Evolutionary conservation across 2,797 vertebrate genomes (phyloP), one percentile per base, ranked within the genome.

Genomic region (Rhinoraja longicauda): DNA sequence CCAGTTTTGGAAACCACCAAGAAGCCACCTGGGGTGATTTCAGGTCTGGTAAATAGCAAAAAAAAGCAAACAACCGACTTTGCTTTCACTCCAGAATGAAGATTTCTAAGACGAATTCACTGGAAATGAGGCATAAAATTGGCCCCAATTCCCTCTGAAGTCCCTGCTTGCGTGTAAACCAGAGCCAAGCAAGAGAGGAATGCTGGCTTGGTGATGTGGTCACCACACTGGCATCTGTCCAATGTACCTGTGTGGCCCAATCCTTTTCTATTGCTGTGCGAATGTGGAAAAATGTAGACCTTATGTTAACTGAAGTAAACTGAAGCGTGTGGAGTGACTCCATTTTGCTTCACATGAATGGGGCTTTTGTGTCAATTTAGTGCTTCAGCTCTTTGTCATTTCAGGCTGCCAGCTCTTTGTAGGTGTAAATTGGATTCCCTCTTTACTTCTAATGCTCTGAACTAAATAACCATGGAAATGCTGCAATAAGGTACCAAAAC

Each of bases 351-450:
- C 26, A 73, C 26, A 92, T 75, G 90, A 92, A 92, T 92, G 72
- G 70, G 24, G 39, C 90, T 92, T 92, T 92, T 75, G 72, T 92
- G 67, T 73, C 90, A 29, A 36, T 75, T 75, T 53, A 45, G 70
- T 92, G 72, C 67, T 57, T 75, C 21, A 13, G 45, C 90, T 75
- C 90, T 75, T 70, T 59, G 45, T 75, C 92, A 73, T 92, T 92
- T 75, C 90, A 53, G 39, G 21, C 39, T 75, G 90, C 90, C 90
- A 72, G 70, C 75, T 75, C 67, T 75, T 92, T 72, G 36, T 92
- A 73, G 90, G 90, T 92, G 90, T 92, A 73, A 92, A 92, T 92
- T 92, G 90, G 90, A 72, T 92, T 92, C 70, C 12, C 70, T 75
- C 36, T 75, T 92, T 92, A 75, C 67, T 92, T 92, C 12, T 92